phyloP scores from a whole-genome alignment of 2,797 vertebrate genomes.

The Falco berigora region DNA sequence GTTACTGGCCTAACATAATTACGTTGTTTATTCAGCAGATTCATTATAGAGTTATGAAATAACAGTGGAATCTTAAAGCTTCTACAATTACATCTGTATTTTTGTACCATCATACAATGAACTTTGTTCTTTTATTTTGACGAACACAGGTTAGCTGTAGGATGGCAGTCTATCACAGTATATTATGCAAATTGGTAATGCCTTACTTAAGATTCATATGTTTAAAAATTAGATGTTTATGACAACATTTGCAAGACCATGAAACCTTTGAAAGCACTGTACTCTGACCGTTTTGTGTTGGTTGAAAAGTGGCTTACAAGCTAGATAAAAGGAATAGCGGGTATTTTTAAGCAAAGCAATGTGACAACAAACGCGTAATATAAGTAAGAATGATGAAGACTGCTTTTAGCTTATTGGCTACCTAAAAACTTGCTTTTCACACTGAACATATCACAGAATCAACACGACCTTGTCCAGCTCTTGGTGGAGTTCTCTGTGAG shows the following conservation, averaged over 20 bases:
- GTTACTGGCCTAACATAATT: not conserved
- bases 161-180: not conserved
- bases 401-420: not conserved
- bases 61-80: not conserved
- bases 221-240: not conserved
- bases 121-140: not conserved
- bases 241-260: not conserved
- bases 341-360: not conserved
- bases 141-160: not conserved
- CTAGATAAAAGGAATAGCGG: not conserved
- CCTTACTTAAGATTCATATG: not conserved
- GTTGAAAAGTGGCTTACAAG: not conserved
- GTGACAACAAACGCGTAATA: not conserved
- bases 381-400: not conserved
- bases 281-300: not conserved
- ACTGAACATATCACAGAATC: not conserved
- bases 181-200: not conserved
- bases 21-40: not conserved
- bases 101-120: not conserved
- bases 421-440: not conserved
- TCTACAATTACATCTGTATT: not conserved
- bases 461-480: not conserved
- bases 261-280: not conserved
- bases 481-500: not conserved
- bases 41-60: not conserved